phyloP scores from a whole-genome alignment of 2,113 vertebrate species.

The Gymnobelideus leadbeateri region DNA sequence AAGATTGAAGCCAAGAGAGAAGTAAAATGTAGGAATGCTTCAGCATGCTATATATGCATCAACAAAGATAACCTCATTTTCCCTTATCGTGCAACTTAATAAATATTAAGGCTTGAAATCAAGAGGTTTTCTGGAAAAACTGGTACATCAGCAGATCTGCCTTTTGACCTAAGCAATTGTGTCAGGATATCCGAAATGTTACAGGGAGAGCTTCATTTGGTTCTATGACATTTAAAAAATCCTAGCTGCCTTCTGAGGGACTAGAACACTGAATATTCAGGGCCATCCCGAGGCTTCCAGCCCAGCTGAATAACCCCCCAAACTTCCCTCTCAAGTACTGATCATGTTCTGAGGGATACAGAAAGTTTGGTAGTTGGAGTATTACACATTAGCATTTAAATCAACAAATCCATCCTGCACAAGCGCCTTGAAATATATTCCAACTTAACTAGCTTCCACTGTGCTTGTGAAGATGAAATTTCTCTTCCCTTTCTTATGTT shows the following conservation, averaged over 20 bases:
- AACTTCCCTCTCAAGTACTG: background rate
- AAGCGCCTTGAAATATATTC: conserved; percentile 48
- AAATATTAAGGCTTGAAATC: conserved; percentile 39
- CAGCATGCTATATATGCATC: background rate
- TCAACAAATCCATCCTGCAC: background rate
- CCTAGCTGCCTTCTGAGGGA: conserved; percentile 35
- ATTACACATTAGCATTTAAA: conserved; percentile 69
- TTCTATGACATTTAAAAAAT: conserved; percentile 55
- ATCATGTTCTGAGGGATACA: background rate
- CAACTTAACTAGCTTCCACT: conserved; percentile 12
- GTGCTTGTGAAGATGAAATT: conserved; percentile 39
- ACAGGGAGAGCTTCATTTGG: conserved; percentile 12
- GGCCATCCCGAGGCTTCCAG: background rate
- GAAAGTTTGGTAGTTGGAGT: background rate
- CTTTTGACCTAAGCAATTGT: conserved; percentile 10
- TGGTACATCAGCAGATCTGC: background rate
- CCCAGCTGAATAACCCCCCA: background rate
- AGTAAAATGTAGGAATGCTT: conserved; percentile 11
- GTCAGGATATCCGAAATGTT: background rate
- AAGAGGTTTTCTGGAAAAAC: conserved; percentile 35
- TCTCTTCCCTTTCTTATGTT: conserved; percentile 62
- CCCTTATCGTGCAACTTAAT: conserved; percentile 17
- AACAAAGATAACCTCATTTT: background rate
- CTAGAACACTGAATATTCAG: conserved; percentile 46
- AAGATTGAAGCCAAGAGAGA: background rate